phyloP scores from a whole-genome alignment of 2,113 vertebrate genomes.

The Pelmatolapia mariae region DNA sequence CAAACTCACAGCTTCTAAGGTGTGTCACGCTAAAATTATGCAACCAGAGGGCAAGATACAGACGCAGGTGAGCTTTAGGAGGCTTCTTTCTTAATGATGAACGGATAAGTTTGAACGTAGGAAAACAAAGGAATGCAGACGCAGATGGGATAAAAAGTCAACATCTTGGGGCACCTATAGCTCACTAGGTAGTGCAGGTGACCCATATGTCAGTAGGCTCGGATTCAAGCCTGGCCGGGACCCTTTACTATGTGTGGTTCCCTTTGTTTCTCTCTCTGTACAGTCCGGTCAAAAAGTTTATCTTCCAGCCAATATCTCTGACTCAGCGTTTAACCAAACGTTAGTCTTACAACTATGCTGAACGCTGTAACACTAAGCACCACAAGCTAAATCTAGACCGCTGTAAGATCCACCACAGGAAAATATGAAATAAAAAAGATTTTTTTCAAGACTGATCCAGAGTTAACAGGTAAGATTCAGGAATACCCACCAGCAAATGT shows the following conservation, averaged over 20 bases:
- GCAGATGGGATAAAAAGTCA: neutral
- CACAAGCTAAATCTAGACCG: neutral
- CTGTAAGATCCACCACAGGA: neutral
- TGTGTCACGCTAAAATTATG: neutral
- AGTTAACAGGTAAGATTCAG: neutral
- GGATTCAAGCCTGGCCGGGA: neutral
- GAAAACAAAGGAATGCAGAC: neutral
- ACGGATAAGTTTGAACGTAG: neutral
- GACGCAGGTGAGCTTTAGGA: neutral
- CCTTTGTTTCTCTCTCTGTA: neutral
- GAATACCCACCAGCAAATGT: neutral
- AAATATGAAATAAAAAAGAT: neutral
- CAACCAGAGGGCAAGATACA: neutral
- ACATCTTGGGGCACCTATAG: neutral
- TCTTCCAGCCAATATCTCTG: neutral
- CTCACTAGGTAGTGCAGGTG: neutral
- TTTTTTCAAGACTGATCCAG: neutral
- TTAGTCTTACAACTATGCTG: neutral
- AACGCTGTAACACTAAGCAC: neutral
- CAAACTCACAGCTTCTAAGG: neutral
- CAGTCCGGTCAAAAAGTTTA: neutral
- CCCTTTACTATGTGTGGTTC: neutral
- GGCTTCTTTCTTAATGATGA: neutral
- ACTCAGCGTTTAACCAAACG: neutral
- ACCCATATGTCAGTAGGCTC: neutral